Evolutionary conservation across 2,113 vertebrate genomes (phyloP).

Genomic region (Aegithalos caudatus): DNA sequence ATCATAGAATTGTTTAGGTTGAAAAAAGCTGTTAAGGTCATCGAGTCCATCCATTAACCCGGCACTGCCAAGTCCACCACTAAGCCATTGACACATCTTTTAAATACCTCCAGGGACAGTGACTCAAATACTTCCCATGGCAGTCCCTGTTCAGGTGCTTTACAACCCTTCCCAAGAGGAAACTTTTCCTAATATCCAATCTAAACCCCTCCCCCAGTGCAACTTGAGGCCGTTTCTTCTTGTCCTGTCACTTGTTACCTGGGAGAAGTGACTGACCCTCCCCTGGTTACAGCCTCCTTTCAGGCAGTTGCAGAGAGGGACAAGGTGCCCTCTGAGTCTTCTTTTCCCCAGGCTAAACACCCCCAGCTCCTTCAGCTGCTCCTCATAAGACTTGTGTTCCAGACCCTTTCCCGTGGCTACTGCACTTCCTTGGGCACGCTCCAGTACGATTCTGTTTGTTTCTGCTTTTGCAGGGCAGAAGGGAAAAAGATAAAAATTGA

Average conservation of each 20-base stretch:
- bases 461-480: background rate
- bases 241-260: background rate
- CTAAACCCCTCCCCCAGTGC: background rate
- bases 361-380: background rate
- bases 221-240: background rate
- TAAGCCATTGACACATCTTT: background rate
- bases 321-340: background rate
- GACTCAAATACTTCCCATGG: background rate
- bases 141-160: background rate
- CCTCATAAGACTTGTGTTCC: background rate
- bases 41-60: background rate
- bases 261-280: background rate
- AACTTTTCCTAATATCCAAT: background rate
- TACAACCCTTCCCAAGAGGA: background rate
- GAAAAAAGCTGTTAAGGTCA: background rate
- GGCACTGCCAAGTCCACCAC: background rate
- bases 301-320: background rate
- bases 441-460: accelerated
- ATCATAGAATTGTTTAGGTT: background rate
- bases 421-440: background rate
- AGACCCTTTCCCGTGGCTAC: background rate
- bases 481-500: background rate
- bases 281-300: background rate
- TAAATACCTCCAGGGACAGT: background rate
- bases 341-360: background rate